phyloP scores from a whole-genome alignment of 2,888 invertebrate genomes.

The Perizoma affinitatum region DNA sequence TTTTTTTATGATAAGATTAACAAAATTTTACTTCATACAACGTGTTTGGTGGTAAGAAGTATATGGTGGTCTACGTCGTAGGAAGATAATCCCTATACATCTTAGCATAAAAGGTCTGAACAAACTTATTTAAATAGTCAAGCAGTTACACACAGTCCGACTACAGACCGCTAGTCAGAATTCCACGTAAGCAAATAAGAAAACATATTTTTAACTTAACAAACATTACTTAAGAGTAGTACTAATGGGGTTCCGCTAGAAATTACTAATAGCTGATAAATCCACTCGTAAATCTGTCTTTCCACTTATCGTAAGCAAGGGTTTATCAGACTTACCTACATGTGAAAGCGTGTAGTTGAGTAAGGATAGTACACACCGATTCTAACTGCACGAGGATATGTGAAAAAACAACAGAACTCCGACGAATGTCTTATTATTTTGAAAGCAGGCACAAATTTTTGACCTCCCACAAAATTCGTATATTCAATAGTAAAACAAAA shows the following conservation, averaged over 20 bases:
- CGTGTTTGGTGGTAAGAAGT: neutral
- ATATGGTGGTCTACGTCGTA: neutral
- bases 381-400: too few relatives aligned
- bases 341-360: constrained; percentile 24
- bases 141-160: neutral
- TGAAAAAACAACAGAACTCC: too few relatives aligned
- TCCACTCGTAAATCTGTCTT: constrained; percentile 51
- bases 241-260: constrained; percentile 46
- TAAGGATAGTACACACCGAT: constrained; percentile 9
- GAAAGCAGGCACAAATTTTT: too few relatives aligned
- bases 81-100: neutral
- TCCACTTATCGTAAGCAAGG: constrained; percentile 37
- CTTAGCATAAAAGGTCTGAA: neutral
- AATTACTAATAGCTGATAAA: constrained; percentile 49
- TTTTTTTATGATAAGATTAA: too few relatives aligned
- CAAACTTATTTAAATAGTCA: constrained; percentile 3
- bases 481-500: too few relatives aligned
- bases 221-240: constrained; percentile 33
- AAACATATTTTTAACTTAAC: constrained; percentile 22
- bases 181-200: constrained; percentile 15
- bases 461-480: too few relatives aligned
- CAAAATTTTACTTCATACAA: too few relatives aligned
- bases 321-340: constrained; percentile 37
- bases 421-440: too few relatives aligned
- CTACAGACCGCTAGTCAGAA: neutral